Percentiles rank a stretch among this genome's conserved stretches.
phyloP scores from a whole-genome alignment of 2,113 vertebrate species.

The Chaetodon trifascialis region DNA sequence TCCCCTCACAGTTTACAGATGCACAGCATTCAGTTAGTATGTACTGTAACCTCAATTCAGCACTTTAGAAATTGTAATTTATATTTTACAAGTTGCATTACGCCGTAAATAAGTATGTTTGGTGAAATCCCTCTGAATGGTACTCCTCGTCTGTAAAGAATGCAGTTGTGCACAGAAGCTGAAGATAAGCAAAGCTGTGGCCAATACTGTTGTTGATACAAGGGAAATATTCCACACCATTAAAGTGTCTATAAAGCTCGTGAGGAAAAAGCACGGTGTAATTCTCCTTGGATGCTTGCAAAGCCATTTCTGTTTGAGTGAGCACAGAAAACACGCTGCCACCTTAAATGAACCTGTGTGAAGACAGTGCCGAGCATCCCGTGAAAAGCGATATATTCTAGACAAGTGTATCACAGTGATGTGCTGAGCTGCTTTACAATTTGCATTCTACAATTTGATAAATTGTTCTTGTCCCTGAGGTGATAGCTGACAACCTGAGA shows the following conservation, averaged over 20 bases:
- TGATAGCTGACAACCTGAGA: neutral
- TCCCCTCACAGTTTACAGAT: neutral
- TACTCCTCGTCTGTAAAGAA: neutral
- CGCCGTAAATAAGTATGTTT: neutral
- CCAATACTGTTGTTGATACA: neutral
- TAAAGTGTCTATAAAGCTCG: neutral
- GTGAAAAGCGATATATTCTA: neutral
- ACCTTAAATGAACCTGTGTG: neutral
- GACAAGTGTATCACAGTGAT: neutral
- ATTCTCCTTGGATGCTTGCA: neutral
- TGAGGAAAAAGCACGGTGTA: neutral
- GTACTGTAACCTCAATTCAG: neutral
- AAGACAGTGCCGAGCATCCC: neutral
- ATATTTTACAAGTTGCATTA: neutral
- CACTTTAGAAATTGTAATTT: neutral
- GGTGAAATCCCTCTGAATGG: neutral
- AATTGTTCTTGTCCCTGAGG: neutral
- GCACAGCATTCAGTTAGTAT: neutral
- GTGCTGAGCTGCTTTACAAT: neutral
- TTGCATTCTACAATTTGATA: neutral
- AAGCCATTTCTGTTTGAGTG: neutral
- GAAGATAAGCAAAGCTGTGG: neutral
- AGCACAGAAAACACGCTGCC: neutral
- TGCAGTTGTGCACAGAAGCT: neutral
- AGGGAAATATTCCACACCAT: neutral